A percentile compares a stretch with the other conserved stretches of the same genome.
phyloP scores from a whole-genome alignment of 2,113 vertebrate genomes.

The Epinephelus fuscoguttatus region DNA sequence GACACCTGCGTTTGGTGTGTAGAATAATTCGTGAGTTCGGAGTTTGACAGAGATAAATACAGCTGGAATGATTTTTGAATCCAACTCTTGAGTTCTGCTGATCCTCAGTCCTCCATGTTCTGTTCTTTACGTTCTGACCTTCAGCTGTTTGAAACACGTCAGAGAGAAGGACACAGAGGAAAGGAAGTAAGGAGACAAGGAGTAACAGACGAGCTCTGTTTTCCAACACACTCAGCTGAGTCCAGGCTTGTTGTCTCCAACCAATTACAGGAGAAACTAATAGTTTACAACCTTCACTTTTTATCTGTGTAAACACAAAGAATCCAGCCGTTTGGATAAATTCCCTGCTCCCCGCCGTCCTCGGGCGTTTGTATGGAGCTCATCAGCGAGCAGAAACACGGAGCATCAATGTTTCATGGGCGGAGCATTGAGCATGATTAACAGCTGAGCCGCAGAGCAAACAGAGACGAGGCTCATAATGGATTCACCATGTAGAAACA shows the following conservation, averaged over 20 bases:
- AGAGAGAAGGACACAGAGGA: neutral
- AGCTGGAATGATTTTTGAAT: neutral
- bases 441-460: constrained; percentile 34
- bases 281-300: neutral
- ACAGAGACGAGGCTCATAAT: constrained; percentile 35
- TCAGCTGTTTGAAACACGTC: neutral
- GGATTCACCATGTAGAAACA: constrained; percentile 1
- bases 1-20: too few relatives aligned
- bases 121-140: neutral
- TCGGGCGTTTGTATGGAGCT: constrained; percentile 6
- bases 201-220: neutral
- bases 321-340: neutral
- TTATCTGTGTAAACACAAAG: neutral
- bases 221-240: neutral
- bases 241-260: neutral
- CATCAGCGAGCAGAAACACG: constrained; percentile 26
- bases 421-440: constrained; percentile 51
- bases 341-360: neutral
- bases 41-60: neutral
- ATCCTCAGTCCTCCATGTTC: neutral
- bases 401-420: constrained; percentile 70
- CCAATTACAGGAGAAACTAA: neutral
- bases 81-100: neutral
- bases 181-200: neutral
- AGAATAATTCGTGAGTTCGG: neutral